Evolutionary conservation across 2,113 vertebrate species (phyloP).

Genomic region (Tragelaphus scriptus): DNA sequence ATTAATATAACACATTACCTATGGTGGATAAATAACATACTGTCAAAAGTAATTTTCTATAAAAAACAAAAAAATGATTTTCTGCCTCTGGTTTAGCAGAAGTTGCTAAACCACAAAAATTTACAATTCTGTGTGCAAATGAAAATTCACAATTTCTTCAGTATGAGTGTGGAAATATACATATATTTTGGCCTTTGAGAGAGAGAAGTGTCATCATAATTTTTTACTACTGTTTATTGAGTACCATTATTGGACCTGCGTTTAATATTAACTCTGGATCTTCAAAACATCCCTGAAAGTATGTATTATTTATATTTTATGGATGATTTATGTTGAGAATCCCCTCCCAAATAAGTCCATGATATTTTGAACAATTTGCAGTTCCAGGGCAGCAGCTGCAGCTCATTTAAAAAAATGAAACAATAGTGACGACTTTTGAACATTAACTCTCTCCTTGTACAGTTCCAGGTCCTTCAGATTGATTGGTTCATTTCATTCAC

Average conservation of each 20-base stretch:
- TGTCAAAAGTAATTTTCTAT: not conserved
- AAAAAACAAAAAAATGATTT: not conserved
- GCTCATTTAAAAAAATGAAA: not conserved
- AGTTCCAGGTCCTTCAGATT: not conserved
- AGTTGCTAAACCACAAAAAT: not conserved
- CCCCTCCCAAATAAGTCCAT: not conserved
- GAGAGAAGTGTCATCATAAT: not conserved
- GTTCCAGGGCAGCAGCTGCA: not conserved
- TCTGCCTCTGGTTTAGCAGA: not conserved
- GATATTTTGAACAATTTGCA: not conserved
- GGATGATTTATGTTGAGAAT: not conserved
- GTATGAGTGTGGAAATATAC: not conserved
- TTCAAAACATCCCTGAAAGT: constrained; percentile 13
- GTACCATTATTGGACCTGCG: not conserved
- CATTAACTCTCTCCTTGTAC: not conserved
- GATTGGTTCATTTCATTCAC: not conserved
- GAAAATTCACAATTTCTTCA: not conserved
- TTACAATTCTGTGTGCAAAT: not conserved
- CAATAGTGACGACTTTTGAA: not conserved
- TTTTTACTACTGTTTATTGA: not conserved
- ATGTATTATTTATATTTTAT: not conserved
- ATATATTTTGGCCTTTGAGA: not conserved
- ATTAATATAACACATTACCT: not conserved
- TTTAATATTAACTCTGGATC: constrained; percentile 6
- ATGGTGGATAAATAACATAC: not conserved